phyloP scores from a whole-genome alignment of 2,797 vertebrate species.

The Trachops cirrhosus region DNA sequence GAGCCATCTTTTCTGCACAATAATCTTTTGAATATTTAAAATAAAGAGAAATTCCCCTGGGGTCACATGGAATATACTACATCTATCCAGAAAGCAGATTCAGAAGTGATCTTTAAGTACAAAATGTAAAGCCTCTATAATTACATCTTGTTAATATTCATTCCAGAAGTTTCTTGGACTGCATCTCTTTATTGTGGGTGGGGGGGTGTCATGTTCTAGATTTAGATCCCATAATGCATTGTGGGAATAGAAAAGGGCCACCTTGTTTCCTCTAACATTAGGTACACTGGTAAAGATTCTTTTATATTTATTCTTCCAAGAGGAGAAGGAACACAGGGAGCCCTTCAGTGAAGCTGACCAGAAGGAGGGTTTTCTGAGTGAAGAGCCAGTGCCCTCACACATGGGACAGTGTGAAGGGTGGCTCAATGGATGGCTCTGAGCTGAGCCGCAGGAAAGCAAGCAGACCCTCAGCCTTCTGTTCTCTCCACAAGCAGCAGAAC shows the following conservation, averaged over 20 bases:
- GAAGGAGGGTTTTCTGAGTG: conserved; percentile 66
- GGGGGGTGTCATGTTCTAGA: conserved; percentile 57
- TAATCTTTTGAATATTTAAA: neutral
- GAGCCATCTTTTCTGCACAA: neutral
- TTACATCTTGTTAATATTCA: conserved; percentile 35
- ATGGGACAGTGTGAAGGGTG: conserved; percentile 65
- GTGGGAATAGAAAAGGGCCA: conserved; percentile 30
- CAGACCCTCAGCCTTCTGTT: conserved; percentile 81
- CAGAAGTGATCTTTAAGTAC: conserved; percentile 9
- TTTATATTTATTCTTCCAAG: conserved; percentile 69
- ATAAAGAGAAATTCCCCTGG: neutral
- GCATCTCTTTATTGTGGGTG: neutral
- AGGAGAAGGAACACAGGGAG: conserved; percentile 66
- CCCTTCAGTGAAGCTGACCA: conserved; percentile 69
- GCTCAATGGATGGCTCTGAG: conserved; percentile 72
- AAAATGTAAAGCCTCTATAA: conserved; percentile 46
- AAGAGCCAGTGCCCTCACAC: conserved; percentile 72
- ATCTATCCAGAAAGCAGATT: conserved; percentile 37
- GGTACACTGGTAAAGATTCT: conserved; percentile 64
- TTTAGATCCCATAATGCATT: conserved; percentile 45
- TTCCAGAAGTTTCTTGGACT: conserved; percentile 53
- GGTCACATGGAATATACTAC: neutral
- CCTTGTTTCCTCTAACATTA: conserved; percentile 11
- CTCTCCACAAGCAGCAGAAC: conserved; percentile 63
- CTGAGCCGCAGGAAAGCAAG: conserved; percentile 68